phyloP scores from a whole-genome alignment of 2,797 vertebrate genomes.

The Molossus molossus region DNA sequence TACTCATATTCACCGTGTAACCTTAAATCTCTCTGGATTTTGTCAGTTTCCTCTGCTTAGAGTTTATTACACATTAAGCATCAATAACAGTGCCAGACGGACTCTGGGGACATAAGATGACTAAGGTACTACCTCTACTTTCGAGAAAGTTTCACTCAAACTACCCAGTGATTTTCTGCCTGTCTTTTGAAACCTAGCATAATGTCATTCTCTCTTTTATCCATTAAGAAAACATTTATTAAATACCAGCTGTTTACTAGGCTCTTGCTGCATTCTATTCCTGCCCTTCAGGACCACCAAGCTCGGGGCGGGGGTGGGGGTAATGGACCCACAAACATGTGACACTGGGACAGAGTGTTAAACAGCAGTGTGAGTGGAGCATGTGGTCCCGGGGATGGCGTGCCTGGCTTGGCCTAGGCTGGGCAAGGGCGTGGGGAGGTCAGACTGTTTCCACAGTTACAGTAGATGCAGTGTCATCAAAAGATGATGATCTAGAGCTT shows the following conservation, averaged over 20 bases:
- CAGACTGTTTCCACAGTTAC: neutral
- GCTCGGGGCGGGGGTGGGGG: too few species aligned
- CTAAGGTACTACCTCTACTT: neutral
- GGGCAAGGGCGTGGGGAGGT: neutral
- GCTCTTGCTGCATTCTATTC: neutral
- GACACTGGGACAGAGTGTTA: neutral
- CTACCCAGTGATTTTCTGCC: neutral
- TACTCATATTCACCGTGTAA: neutral
- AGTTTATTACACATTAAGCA: neutral
- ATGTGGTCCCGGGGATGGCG: neutral
- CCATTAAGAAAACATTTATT: slow-evolving; percentile 6
- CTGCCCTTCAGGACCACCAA: neutral
- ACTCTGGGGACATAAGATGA: neutral
- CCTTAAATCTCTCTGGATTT: neutral
- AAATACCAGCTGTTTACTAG: neutral
- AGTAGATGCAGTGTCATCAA: neutral
- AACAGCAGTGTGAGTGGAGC: neutral
- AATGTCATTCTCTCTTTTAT: slow-evolving; percentile 23
- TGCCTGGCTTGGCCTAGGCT: neutral
- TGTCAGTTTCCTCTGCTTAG: neutral
- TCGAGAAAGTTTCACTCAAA: neutral
- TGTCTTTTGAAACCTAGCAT: slow-evolving; percentile 36
- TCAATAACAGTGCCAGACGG: neutral
- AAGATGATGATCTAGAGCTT: neutral
- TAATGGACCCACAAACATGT: neutral